A percentile compares a stretch with the other conserved stretches of the same genome.
phyloP scores from a whole-genome alignment of 2,797 vertebrate species.

The Pangasius mekongensis region DNA sequence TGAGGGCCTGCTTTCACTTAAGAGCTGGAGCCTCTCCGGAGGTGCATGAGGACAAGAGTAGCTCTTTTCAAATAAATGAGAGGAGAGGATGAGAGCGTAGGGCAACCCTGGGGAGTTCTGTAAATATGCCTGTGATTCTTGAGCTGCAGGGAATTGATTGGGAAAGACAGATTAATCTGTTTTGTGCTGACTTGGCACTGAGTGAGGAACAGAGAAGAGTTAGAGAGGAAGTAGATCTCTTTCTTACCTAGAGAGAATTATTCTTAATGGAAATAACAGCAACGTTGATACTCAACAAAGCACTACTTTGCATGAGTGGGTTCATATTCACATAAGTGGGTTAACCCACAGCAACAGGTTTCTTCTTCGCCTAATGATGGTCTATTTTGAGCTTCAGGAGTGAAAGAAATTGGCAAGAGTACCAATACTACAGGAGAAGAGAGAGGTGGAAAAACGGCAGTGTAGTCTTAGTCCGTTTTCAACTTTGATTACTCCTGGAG shows the following conservation, averaged over 20 bases:
- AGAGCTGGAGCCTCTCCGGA: slow-evolving; percentile 37
- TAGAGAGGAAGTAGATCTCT: neutral
- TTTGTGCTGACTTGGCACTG: neutral
- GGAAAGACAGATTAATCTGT: neutral
- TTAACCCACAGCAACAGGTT: neutral
- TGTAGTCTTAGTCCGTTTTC: neutral
- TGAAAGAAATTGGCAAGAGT: neutral
- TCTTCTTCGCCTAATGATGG: neutral
- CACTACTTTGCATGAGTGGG: neutral
- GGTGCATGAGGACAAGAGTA: slow-evolving; percentile 47
- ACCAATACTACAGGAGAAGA: neutral
- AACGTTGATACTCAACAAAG: neutral
- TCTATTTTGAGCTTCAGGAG: neutral
- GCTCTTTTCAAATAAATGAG: slow-evolving; percentile 35
- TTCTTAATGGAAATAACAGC: neutral
- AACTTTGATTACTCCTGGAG: neutral
- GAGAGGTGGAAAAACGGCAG: neutral
- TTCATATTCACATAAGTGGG: neutral
- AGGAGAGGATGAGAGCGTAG: slow-evolving; percentile 9
- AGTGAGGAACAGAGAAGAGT: neutral
- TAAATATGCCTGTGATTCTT: slow-evolving; percentile 27
- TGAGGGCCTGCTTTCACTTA: slow-evolving; percentile 56
- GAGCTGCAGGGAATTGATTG: slow-evolving; percentile 3
- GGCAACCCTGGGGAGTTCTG: slow-evolving; percentile 20
- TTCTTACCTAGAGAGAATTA: neutral